These are phyloP conservation scores for Tupaia chinensis DNA, from an alignment of 2,113 vertebrate species.

Conservation along the genomic window DNA sequence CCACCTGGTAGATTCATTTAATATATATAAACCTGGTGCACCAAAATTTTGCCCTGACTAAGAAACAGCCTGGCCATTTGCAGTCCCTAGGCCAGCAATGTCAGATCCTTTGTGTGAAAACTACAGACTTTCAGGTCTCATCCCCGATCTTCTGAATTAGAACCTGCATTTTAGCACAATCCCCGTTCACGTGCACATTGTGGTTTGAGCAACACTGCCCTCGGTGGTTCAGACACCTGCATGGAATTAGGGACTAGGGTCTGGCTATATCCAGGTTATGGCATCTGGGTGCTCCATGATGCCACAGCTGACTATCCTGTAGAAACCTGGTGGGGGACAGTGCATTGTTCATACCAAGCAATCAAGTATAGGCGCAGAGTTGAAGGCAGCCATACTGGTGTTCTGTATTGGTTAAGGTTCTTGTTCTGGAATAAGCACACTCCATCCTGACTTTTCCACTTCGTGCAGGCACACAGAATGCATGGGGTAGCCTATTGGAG, in stretches of 20 bases:
- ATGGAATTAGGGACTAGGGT: not conserved
- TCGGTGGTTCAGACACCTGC: not conserved
- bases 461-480: not conserved
- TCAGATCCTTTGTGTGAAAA: not conserved
- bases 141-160: not conserved
- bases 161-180: not conserved
- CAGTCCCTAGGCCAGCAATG: not conserved
- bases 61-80: not conserved
- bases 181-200: not conserved
- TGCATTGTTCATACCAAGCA: not conserved
- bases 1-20: not conserved
- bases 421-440: not conserved
- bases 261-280: not conserved
- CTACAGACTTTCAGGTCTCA: not conserved
- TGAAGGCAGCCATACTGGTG: not conserved
- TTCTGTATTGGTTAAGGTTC: not conserved
- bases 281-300: not conserved
- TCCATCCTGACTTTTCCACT: not conserved
- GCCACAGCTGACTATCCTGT: not conserved
- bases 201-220: not conserved
- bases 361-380: not conserved
- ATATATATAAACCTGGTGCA: not conserved
- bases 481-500: not conserved
- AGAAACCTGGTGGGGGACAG: not conserved
- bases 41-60: not conserved